Conservation (phyloP, 1,140 invertebrate species). For the Oryzaephilus surinamensis region DNA sequence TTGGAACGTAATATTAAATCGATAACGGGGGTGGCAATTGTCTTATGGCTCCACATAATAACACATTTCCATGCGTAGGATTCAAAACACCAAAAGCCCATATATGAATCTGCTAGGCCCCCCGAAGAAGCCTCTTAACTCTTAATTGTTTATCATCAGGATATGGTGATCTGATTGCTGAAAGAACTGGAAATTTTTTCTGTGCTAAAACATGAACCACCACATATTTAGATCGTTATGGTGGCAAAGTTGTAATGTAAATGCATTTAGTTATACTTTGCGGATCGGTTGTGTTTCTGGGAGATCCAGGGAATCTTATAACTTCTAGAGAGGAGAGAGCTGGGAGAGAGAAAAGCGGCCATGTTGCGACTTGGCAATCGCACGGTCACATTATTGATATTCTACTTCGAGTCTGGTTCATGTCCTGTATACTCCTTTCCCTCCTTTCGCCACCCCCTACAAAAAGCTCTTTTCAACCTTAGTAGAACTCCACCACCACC, state of each 20-base stretch:
- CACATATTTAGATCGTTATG: too few relatives aligned
- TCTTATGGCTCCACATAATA: too few relatives aligned
- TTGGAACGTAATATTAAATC: too few relatives aligned
- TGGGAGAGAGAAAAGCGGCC: slow-evolving; percentile 15
- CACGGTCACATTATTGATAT: slow-evolving; percentile 37
- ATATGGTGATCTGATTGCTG: too few relatives aligned
- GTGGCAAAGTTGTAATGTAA: slow-evolving; percentile 11
- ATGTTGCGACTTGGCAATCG: slow-evolving; percentile 32
- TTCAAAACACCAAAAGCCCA: too few relatives aligned
- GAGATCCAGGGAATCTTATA: slow-evolving; percentile 13
- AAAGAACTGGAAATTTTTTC: too few relatives aligned
- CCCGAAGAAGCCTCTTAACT: too few relatives aligned
- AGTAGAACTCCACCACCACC: background rate
- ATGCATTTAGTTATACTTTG: slow-evolving; percentile 12
- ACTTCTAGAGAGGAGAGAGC: slow-evolving; percentile 11
- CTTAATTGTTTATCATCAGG: too few relatives aligned
- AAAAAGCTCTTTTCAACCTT: background rate
- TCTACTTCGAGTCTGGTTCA: slow-evolving; percentile 33
- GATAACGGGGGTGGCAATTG: too few relatives aligned
- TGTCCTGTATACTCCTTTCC: slow-evolving; percentile 18
- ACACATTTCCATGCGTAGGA: too few relatives aligned
- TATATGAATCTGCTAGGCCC: too few relatives aligned
- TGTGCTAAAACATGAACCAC: too few relatives aligned
- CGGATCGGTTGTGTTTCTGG: slow-evolving; percentile 10
- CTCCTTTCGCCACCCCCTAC: slow-evolving; percentile 6